phyloP scores from a whole-genome alignment of 2,797 vertebrate species.

The Telmatherina bonti region DNA sequence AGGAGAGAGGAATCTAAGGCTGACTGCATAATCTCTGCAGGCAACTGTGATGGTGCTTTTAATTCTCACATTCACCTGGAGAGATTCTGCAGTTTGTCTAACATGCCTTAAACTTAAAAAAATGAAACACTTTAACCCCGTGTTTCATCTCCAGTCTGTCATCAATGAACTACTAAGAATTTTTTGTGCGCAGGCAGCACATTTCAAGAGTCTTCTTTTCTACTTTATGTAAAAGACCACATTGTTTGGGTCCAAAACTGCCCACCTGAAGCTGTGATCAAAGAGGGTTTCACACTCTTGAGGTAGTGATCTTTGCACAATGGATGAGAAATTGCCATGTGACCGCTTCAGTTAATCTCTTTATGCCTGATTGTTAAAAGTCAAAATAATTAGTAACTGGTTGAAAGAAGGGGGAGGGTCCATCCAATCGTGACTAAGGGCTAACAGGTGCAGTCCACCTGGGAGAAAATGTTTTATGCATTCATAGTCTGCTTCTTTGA shows the following conservation, averaged over 20 bases:
- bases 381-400: slow-evolving; percentile 52
- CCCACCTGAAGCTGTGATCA: slow-evolving; percentile 45
- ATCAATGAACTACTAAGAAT: neutral
- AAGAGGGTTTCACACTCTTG: slow-evolving; percentile 52
- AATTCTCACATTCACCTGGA: slow-evolving; percentile 93
- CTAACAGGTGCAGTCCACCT: slow-evolving; percentile 76
- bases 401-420: slow-evolving; percentile 25
- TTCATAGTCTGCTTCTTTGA: slow-evolving; percentile 48
- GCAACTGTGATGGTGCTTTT: slow-evolving; percentile 92
- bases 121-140: neutral
- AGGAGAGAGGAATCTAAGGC: slow-evolving; percentile 31
- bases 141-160: neutral
- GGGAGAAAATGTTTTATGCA: slow-evolving; percentile 57
- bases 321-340: slow-evolving; percentile 30
- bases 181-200: neutral
- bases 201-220: slow-evolving; percentile 9
- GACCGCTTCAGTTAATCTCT: slow-evolving; percentile 48
- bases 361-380: slow-evolving; percentile 48
- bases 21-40: slow-evolving; percentile 98
- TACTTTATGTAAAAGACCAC: slow-evolving; percentile 4
- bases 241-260: slow-evolving; percentile 35
- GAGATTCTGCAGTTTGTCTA: slow-evolving; percentile 91
- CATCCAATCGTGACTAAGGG: slow-evolving; percentile 52
- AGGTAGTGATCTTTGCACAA: slow-evolving; percentile 50
- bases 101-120: slow-evolving; percentile 7